Evolutionary conservation across 2,888 invertebrate genomes (phyloP).

Genomic region (Chelonus formosanus): DNA sequence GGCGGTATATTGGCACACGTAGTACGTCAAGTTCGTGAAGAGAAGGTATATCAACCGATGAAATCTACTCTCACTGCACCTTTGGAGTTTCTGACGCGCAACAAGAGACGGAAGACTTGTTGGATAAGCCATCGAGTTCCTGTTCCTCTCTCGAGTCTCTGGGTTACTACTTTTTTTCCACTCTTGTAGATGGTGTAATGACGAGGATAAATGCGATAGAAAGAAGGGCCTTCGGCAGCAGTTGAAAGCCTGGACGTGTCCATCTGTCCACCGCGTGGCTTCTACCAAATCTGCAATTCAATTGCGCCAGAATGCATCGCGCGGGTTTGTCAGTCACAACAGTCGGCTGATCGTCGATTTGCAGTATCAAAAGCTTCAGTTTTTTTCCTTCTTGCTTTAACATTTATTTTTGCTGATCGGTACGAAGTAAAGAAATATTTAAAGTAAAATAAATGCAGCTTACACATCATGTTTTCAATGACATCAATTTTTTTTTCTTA

Average conservation of each 20-base stretch:
- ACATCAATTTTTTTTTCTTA: too few species aligned
- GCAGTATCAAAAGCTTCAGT: not conserved
- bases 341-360: constrained; percentile 36
- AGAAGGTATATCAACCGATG: constrained; percentile 26
- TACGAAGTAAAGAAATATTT: constrained; percentile 22
- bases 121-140: constrained; percentile 12
- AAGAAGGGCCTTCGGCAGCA: constrained; percentile 13
- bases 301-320: constrained; percentile 45
- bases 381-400: not conserved
- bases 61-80: constrained; percentile 22
- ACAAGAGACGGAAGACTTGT: constrained; percentile 12
- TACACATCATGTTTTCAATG: too few species aligned
- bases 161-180: constrained; percentile 1
- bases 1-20: constrained; percentile 36
- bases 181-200: not conserved
- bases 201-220: constrained; percentile 17
- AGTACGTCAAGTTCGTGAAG: constrained; percentile 40
- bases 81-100: not conserved
- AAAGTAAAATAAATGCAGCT: too few species aligned
- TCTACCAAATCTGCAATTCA: constrained; percentile 56
- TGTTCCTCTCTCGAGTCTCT: not conserved
- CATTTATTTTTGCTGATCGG: not conserved
- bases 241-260: constrained; percentile 47
- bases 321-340: constrained; percentile 48
- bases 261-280: constrained; percentile 51